These are phyloP conservation scores for Calidris pugnax DNA, from an alignment of 2,113 vertebrate species.

Conservation along the genomic window DNA sequence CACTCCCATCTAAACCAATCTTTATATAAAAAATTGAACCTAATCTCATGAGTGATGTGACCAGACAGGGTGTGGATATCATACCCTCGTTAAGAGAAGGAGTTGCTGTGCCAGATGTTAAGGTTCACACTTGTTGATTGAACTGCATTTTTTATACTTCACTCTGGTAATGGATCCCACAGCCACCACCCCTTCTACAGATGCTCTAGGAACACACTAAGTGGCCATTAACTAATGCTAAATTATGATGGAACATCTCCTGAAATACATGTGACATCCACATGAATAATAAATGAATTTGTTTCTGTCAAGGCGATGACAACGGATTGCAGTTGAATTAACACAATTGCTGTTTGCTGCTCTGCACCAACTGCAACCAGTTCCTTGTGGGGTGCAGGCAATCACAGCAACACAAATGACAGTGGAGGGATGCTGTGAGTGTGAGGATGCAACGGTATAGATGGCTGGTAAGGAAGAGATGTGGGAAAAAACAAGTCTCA, in stretches of 20 bases:
- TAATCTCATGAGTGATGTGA: neutral
- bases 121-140: neutral
- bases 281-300: constrained; percentile 41
- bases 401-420: neutral
- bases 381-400: fast-evolving
- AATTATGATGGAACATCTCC: constrained; percentile 61
- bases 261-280: constrained; percentile 35
- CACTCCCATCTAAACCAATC: neutral
- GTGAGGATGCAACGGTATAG: neutral
- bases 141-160: neutral
- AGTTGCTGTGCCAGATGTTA: neutral
- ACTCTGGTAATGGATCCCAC: neutral
- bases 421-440: neutral
- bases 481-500: neutral
- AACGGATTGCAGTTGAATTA: neutral
- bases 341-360: neutral
- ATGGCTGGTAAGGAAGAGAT: neutral
- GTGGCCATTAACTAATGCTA: constrained; percentile 60
- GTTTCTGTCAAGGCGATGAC: constrained; percentile 19
- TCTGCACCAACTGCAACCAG: neutral
- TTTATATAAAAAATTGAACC: neutral
- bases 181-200: constrained; percentile 12
- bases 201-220: constrained; percentile 59
- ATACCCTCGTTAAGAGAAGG: neutral
- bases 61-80: neutral